These are phyloP conservation scores for Lepus timidus DNA, from an alignment of 2,113 vertebrate species.

Conservation along the genomic window DNA sequence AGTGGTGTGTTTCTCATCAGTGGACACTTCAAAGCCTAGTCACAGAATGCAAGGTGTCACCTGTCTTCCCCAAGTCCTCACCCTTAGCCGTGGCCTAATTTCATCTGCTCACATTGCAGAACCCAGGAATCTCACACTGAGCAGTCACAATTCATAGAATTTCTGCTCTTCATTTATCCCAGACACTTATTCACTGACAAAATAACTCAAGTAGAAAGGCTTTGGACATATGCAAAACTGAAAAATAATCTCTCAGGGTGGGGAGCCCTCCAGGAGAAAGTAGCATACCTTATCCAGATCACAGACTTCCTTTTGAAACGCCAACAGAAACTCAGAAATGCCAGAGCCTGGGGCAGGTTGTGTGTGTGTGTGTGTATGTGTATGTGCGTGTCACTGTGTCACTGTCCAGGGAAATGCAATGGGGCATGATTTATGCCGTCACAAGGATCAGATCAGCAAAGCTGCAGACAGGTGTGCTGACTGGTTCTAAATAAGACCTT, in stretches of 20 bases:
- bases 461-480: background rate
- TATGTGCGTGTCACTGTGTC: too few species aligned
- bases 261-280: background rate
- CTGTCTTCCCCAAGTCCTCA: background rate
- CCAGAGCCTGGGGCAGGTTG: background rate
- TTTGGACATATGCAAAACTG: background rate
- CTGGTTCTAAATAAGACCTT: slow-evolving; percentile 50
- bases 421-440: background rate
- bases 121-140: background rate
- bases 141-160: slow-evolving; percentile 6
- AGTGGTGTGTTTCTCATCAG: background rate
- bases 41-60: background rate
- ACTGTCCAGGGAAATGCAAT: background rate
- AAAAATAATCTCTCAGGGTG: background rate
- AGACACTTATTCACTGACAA: slow-evolving; percentile 39
- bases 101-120: background rate
- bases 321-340: background rate
- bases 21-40: background rate
- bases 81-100: background rate
- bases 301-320: background rate
- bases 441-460: background rate
- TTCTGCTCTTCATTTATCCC: slow-evolving; percentile 27
- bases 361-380: too few species aligned
- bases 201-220: slow-evolving; percentile 53
- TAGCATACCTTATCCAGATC: background rate